Percentiles rank a stretch among this genome's conserved stretches.
Conservation (phyloP, 2,797 vertebrate genomes). For the Craterocephalus amniculus region DNA sequence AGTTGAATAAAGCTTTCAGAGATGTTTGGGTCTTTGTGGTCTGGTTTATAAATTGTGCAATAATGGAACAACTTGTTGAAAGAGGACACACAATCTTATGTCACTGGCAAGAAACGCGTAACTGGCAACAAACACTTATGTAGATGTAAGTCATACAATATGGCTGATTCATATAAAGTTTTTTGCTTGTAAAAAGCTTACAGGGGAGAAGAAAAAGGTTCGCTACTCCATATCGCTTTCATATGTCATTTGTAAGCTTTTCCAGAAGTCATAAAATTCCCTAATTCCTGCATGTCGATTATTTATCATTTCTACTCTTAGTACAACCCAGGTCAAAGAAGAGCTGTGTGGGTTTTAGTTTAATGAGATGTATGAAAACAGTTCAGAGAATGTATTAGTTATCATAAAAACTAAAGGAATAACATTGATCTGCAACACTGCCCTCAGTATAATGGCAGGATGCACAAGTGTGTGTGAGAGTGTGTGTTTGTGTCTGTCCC, state of each 20-base stretch:
- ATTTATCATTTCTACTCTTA: slow-evolving; percentile 28
- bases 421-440: slow-evolving; percentile 2
- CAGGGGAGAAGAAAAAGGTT: not conserved
- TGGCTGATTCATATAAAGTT: slow-evolving; percentile 17
- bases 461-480: slow-evolving; percentile 17
- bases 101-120: too few relatives aligned
- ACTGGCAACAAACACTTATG: slow-evolving; percentile 14
- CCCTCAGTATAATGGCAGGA: not conserved
- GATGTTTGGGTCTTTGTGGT: slow-evolving; percentile 10
- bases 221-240: slow-evolving; percentile 21
- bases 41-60: slow-evolving; percentile 45
- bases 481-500: slow-evolving; percentile 38
- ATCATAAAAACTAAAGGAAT: slow-evolving; percentile 18
- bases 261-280: slow-evolving; percentile 32
- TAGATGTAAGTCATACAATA: not conserved
- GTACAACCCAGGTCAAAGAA: slow-evolving; percentile 14
- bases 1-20: slow-evolving; percentile 47
- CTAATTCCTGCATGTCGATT: slow-evolving; percentile 17
- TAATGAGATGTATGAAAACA: slow-evolving; percentile 38
- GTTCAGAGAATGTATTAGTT: slow-evolving; percentile 12
- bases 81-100: slow-evolving; percentile 30
- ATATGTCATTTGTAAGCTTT: slow-evolving; percentile 37
- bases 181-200: slow-evolving; percentile 8
- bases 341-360: slow-evolving; percentile 23
- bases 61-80: slow-evolving; percentile 57